Evolutionary conservation across 2,797 vertebrate genomes (phyloP), one percentile per base, ranked within the genome.

Genomic region (Esox lucius): DNA sequence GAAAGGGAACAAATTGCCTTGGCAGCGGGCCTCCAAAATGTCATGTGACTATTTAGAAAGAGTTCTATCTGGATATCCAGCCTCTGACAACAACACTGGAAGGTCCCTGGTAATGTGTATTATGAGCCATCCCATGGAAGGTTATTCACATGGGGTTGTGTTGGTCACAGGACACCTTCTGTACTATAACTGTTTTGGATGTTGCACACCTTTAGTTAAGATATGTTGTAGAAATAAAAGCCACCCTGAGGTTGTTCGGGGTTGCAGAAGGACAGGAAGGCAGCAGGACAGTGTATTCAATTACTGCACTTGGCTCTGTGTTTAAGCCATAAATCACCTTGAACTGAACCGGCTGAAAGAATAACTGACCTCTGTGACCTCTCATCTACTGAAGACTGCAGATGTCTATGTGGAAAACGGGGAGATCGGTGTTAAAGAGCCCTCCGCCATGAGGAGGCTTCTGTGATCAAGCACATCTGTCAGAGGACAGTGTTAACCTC

Each of bases 271-370:
- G 26, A 7, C 4, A n/a, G 42, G 56, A 48, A 46, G 66, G 39
- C 66, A 76, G 68, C 24, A 56, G 39, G 31, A 75, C 70, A 59
- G 56, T 22, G 73, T 76, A 81, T 71, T 79, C 22, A 80, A 83
- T 86, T 76, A 74, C 65, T 78, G 66, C 68, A 75, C 73, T 49
- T 73, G 72, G 59, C 73, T 74, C 22, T 24, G 35, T 49, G 75
- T 71, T 74, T 59, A 71, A 72, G 65, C 67, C 31, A 74, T 88
- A 69, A 73, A 82, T 85, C 75, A 74, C 69, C 42, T 12, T 42
- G 22, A 78, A 66, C 15, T 17, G 46, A 67, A 66, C 66, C 22
- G 39, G 68, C 6, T 12, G 8, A 24, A 26, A 82, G 81, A 87
- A 86, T 84, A 80, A 84, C 74, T 64, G 68, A 42, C n/a, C 15